phyloP scores from a whole-genome alignment of 2,888 invertebrate genomes.

The Callosobruchus maculatus region DNA sequence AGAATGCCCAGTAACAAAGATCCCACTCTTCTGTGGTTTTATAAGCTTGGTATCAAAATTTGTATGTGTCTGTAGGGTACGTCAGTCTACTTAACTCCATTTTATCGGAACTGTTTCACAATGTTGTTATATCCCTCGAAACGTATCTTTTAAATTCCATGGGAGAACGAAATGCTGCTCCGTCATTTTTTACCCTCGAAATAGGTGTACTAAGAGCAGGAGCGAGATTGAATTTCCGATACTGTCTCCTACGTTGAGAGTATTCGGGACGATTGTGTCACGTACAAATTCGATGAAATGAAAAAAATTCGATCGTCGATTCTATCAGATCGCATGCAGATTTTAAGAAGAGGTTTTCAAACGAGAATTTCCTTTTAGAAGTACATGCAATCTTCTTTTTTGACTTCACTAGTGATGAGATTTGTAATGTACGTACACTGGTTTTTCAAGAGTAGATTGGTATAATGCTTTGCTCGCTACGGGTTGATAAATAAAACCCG shows the following conservation, averaged over 20 bases:
- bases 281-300: not conserved
- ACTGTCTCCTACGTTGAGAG: not conserved
- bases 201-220: not conserved
- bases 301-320: not conserved
- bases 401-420: not conserved
- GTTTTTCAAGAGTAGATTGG: too few relatives aligned
- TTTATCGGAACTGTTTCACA: not conserved
- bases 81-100: too few relatives aligned
- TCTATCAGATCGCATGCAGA: not conserved
- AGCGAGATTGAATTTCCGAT: not conserved
- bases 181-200: not conserved
- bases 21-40: too few relatives aligned
- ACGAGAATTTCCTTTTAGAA: not conserved
- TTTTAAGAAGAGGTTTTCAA: not conserved
- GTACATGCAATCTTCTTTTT: not conserved
- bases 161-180: not conserved
- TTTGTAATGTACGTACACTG: not conserved
- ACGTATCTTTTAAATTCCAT: not conserved
- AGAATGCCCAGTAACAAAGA: too few relatives aligned
- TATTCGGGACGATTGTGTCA: not conserved
- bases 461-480: too few relatives aligned
- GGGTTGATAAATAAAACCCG: too few relatives aligned
- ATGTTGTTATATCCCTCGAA: not conserved
- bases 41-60: too few relatives aligned
- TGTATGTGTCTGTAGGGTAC: too few relatives aligned